Percentiles rank a stretch among this genome's conserved stretches.
Evolutionary conservation across 2,113 vertebrate species (phyloP).

Genomic region (Notiomystis cincta): DNA sequence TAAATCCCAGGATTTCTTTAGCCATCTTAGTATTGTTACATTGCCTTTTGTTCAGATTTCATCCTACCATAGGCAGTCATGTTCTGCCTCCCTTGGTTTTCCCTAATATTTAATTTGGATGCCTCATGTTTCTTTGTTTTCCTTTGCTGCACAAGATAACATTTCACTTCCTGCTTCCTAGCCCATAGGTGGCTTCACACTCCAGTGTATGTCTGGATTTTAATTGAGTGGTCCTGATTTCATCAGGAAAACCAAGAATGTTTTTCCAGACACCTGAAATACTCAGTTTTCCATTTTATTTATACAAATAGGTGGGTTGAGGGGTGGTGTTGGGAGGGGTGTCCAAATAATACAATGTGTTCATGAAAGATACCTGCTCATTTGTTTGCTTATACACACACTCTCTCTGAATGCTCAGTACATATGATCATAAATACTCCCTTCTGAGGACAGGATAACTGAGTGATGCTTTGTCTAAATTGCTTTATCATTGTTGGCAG

Average conservation of each 20-base stretch:
- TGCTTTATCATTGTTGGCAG: background rate
- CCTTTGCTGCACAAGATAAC: background rate
- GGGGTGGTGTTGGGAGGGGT: rapidly evolving
- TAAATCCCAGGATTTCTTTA: background rate
- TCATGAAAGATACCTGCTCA: background rate
- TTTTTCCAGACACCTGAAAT: background rate
- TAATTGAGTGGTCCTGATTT: background rate
- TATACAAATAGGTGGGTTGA: background rate
- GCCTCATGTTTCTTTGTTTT: background rate
- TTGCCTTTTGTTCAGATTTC: background rate
- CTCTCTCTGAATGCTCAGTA: background rate
- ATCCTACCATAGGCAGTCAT: background rate
- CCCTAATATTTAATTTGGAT: background rate
- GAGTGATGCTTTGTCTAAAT: background rate
- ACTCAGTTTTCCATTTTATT: background rate
- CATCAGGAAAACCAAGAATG: background rate
- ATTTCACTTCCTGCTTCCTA: background rate
- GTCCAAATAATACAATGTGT: background rate
- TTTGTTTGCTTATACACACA: background rate
- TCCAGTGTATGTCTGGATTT: background rate
- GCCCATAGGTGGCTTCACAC: background rate
- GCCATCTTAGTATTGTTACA: background rate
- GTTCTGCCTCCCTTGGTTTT: background rate
- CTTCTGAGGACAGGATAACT: background rate
- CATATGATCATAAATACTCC: background rate